Evolutionary conservation across 2,797 vertebrate genomes (phyloP), one percentile per base, ranked within the genome.

Genomic region (Siniperca undulata): DNA sequence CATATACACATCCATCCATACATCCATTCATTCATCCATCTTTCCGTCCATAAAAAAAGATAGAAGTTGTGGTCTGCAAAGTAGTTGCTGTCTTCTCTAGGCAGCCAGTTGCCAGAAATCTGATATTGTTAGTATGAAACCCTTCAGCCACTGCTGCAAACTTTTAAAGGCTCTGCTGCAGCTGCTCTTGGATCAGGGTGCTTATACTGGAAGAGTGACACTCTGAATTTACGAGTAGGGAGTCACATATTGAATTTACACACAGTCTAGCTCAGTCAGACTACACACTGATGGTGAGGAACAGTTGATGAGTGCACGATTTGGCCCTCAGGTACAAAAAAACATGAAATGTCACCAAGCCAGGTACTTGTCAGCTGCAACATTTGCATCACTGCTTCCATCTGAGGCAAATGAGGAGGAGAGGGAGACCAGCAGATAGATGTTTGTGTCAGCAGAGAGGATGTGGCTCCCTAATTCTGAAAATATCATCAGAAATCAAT

Each of bases 1-100:
- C 78, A 80, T 86, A 83, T 46, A 78, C 68, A 78, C 92, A 85
- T 71, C 76, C 95, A 90, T 70, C 30, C 77, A 81, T 82, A 8
- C 77, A 68, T 62, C 38, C 50, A 65, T 56, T n/a, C 64, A 77
- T 71, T 52, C 81, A 66, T 59, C 67, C 62, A 60, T 75, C 61
- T 71, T 24, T 36, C 19, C 42, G 2, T 48, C 46, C 66, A 66
- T 48, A 53, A 76, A 77, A 56, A 40, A 36, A 34, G 20, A 53
- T 2, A 60, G 24, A 75, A 74, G 14, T 66, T 67, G 27, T 78
- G 68, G 40, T 69, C 71, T 74, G 60, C 30, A n/a, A 80, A 77
- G 67, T 58, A 44, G 68, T 68, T 78, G 22, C 73, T 78, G 13
- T 68, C 38, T 69, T 77, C 48, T 42, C 17, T 1, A 20, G 58